phyloP scores from a whole-genome alignment of 2,113 vertebrate genomes.

The Embiotoca jacksoni region DNA sequence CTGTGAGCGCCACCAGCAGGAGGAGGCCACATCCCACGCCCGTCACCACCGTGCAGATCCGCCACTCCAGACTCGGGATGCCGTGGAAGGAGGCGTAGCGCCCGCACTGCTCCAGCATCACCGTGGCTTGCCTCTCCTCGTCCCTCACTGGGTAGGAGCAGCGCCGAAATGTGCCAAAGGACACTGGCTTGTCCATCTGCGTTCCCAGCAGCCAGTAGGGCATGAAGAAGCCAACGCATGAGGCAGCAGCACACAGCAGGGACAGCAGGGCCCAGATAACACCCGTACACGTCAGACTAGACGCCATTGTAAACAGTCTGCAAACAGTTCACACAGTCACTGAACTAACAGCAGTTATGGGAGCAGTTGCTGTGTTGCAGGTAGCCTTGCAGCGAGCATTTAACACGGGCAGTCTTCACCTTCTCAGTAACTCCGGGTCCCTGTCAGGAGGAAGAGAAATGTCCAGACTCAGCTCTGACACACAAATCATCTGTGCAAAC shows the following conservation, averaged over 20 bases:
- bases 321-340: conserved; percentile 48
- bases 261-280: conserved; percentile 94
- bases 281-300: conserved; percentile 93
- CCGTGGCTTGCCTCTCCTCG: conserved; percentile 90
- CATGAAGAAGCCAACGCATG: conserved; percentile 99
- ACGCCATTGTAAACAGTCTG: conserved; percentile 86
- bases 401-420: conserved; percentile 69
- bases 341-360: conserved; percentile 44
- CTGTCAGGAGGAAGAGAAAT: conserved; percentile 60
- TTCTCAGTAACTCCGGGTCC: conserved; percentile 67
- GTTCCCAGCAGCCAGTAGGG: conserved; percentile 98
- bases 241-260: conserved; percentile 90
- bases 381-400: conserved; percentile 54
- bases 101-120: conserved; percentile 98
- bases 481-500: conserved; percentile 22
- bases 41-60: conserved; percentile 94
- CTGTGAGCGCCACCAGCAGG: conserved; percentile 94
- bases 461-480: conserved; percentile 33
- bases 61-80: conserved; percentile 95
- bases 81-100: conserved; percentile 96
- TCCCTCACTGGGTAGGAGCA: conserved; percentile 96
- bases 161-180: conserved; percentile 96
- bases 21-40: conserved; percentile 96
- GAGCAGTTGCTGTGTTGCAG: conserved; percentile 57
- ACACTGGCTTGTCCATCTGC: conserved; percentile 96